These are phyloP conservation scores for Dyspetes luteomarginatus DNA, from an alignment of 2,888 invertebrate species.

Conservation along the genomic window DNA sequence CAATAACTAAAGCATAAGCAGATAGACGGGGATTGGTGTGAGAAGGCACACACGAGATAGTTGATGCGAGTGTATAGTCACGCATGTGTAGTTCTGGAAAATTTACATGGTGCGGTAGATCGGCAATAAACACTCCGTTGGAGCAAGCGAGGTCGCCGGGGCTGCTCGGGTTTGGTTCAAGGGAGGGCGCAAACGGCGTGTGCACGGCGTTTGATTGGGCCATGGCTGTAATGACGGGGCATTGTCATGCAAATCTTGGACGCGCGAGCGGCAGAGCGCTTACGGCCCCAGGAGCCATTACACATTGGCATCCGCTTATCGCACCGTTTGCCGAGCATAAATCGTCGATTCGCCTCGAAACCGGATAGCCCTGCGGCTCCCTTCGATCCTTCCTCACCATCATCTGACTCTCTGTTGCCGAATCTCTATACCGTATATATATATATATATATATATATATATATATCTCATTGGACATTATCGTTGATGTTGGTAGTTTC, in stretches of 20 bases:
- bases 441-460: too few relatives aligned
- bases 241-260: slow-evolving; percentile 82
- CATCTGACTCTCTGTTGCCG: slow-evolving; percentile 9
- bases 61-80: slow-evolving; percentile 3
- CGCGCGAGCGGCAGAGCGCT: slow-evolving; percentile 68
- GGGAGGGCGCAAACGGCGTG: slow-evolving; percentile 79
- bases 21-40: background rate
- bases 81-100: slow-evolving; percentile 19
- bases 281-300: slow-evolving; percentile 75
- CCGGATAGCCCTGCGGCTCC: slow-evolving; percentile 59
- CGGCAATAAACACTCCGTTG: slow-evolving; percentile 64
- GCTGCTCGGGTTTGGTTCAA: slow-evolving; percentile 61
- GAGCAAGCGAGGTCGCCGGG: background rate
- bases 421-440: slow-evolving; percentile 9
- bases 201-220: slow-evolving; percentile 81
- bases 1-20: slow-evolving; percentile 17
- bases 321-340: slow-evolving; percentile 70
- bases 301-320: slow-evolving; percentile 71
- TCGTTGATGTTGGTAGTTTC: background rate
- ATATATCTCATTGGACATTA: background rate
- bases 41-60: slow-evolving; percentile 14
- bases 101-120: slow-evolving; percentile 61
- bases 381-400: slow-evolving; percentile 47
- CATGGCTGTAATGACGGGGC: slow-evolving; percentile 79
- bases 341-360: slow-evolving; percentile 66